These are phyloP conservation scores for Oxyura jamaicensis DNA, from an alignment of 2,113 vertebrate genomes.

Conservation along the genomic window DNA sequence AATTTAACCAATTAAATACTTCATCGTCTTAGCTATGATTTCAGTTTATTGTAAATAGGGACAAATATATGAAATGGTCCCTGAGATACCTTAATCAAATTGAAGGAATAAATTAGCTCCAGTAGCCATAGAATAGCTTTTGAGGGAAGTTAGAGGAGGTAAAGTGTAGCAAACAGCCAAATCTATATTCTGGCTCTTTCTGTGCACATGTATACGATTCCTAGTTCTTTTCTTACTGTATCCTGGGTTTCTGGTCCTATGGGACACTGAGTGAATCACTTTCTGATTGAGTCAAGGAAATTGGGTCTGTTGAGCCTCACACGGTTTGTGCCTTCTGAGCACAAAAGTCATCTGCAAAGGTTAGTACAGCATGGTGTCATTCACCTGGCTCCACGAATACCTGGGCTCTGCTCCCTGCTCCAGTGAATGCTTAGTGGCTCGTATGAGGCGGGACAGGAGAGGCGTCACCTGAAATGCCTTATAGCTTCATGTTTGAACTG, in stretches of 20 bases:
- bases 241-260: not conserved
- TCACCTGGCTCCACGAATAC: rapidly evolving
- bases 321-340: not conserved
- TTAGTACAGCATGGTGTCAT: rapidly evolving
- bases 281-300: not conserved
- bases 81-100: slow-evolving; percentile 2
- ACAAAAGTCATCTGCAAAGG: not conserved
- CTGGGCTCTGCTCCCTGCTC: not conserved
- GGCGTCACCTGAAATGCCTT: not conserved
- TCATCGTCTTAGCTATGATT: slow-evolving; percentile 26
- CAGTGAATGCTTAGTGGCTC: rapidly evolving
- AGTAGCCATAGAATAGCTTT: not conserved
- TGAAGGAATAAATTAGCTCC: slow-evolving; percentile 1
- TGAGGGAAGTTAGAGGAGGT: slow-evolving; percentile 24
- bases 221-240: not conserved
- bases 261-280: not conserved
- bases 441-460: not conserved
- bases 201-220: not conserved
- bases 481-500: not conserved
- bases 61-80: not conserved
- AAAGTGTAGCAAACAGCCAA: not conserved
- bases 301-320: not conserved
- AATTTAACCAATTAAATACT: slow-evolving; percentile 81
- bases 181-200: not conserved
- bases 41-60: slow-evolving; percentile 4